Evolutionary conservation across 2,888 invertebrate species (phyloP).

Genomic region (Cheilosia soror): DNA sequence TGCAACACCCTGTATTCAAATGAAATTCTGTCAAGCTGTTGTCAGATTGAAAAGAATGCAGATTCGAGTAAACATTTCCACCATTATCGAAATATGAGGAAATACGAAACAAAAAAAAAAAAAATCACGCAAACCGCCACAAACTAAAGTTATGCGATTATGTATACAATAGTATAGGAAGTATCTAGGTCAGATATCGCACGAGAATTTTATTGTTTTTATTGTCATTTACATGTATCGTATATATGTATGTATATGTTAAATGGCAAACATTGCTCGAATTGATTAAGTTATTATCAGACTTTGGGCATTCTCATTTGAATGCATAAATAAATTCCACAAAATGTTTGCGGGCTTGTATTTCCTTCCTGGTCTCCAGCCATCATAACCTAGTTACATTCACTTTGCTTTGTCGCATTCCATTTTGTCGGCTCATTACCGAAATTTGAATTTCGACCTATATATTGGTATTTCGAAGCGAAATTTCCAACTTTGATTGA

Average conservation of each 20-base stretch:
- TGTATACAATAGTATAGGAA: not conserved
- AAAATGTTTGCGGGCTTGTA: not conserved
- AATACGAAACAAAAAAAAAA: not conserved
- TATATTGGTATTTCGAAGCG: not conserved
- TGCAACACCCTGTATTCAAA: not conserved
- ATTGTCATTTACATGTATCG: slow-evolving; percentile 1
- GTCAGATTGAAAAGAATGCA: not conserved
- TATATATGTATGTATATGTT: not conserved
- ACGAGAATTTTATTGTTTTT: slow-evolving; percentile 17
- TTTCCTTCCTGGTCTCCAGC: slow-evolving; percentile 27
- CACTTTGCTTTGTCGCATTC: slow-evolving; percentile 4
- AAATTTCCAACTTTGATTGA: not conserved
- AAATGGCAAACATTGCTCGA: slow-evolving; percentile 14
- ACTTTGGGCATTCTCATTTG: slow-evolving; percentile 9
- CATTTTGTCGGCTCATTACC: not conserved
- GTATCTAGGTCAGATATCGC: slow-evolving; percentile 51
- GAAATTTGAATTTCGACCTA: slow-evolving; percentile 30
- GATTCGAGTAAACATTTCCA: not conserved
- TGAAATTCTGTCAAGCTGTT: no score
- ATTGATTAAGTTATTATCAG: slow-evolving; percentile 46
- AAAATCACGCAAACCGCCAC: not conserved
- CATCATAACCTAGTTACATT: slow-evolving; percentile 20
- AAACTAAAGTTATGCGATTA: slow-evolving; percentile 3
- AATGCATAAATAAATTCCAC: slow-evolving; percentile 45
- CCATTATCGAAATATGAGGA: slow-evolving; percentile 17